Conservation (phyloP, 2,888 invertebrate species). For the Pyrrhosoma nymphula region DNA sequence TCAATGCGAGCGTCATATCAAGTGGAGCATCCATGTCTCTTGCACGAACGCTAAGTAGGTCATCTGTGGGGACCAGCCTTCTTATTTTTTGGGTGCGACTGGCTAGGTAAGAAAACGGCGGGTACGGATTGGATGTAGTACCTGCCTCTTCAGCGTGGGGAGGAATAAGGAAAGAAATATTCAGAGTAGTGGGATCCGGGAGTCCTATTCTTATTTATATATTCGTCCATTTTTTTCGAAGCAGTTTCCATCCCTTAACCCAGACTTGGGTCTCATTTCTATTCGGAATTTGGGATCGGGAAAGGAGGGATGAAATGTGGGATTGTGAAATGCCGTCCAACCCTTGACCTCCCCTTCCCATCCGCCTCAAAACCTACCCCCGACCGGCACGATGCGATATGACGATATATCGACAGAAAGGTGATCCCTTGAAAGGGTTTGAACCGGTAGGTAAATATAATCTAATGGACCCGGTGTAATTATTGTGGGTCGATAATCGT, state of each 20-base stretch:
- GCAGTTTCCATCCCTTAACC: neutral
- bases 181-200: neutral
- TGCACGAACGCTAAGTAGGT: conserved; percentile 5
- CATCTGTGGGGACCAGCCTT: neutral
- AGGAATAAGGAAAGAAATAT: neutral
- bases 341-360: too few relatives aligned
- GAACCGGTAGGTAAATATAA: too few relatives aligned
- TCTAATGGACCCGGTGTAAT: too few relatives aligned
- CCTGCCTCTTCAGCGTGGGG: neutral
- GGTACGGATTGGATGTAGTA: too few relatives aligned
- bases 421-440: too few relatives aligned
- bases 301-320: neutral
- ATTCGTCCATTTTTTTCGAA: neutral
- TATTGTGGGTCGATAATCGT: too few relatives aligned
- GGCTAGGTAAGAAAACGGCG: neutral
- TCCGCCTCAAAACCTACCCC: too few relatives aligned
- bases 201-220: neutral
- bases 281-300: neutral
- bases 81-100: neutral
- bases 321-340: too few relatives aligned
- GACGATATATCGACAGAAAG: too few relatives aligned
- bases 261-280: neutral
- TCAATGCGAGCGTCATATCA: conserved; percentile 18
- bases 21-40: neutral
- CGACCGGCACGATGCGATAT: too few relatives aligned